phyloP scores from a whole-genome alignment of 2,888 invertebrate genomes.

The Trachelus stipa region DNA sequence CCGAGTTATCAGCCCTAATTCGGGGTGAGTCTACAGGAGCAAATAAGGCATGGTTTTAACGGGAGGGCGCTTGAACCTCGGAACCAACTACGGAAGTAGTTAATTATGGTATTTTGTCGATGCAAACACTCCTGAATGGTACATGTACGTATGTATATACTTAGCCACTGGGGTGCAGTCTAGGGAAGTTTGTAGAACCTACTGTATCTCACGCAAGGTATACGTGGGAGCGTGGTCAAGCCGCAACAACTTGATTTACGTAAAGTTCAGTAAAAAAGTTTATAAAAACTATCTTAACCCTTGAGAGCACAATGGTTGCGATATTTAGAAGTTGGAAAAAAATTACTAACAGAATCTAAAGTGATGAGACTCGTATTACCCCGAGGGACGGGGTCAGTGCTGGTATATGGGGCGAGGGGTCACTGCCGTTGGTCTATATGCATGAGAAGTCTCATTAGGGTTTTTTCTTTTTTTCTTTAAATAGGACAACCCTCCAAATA shows the following conservation, averaged over 20 bases:
- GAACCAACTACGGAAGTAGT: slow-evolving; percentile 20
- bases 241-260: background rate
- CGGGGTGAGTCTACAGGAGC: slow-evolving; percentile 1
- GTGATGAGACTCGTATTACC: background rate
- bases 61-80: slow-evolving; percentile 18
- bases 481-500: background rate
- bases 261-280: background rate
- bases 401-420: background rate
- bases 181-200: slow-evolving; percentile 1
- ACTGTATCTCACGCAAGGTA: background rate
- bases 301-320: background rate
- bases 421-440: background rate
- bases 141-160: background rate
- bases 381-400: background rate
- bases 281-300: background rate
- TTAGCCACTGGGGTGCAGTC: background rate
- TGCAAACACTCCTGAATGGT: background rate
- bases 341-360: background rate
- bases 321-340: background rate
- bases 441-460: background rate
- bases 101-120: slow-evolving; percentile 31
- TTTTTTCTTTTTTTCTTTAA: background rate
- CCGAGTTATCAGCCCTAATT: background rate
- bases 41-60: slow-evolving; percentile 33
- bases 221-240: background rate